phyloP scores from a whole-genome alignment of 2,888 invertebrate species.

The Craniophora ligustri region DNA sequence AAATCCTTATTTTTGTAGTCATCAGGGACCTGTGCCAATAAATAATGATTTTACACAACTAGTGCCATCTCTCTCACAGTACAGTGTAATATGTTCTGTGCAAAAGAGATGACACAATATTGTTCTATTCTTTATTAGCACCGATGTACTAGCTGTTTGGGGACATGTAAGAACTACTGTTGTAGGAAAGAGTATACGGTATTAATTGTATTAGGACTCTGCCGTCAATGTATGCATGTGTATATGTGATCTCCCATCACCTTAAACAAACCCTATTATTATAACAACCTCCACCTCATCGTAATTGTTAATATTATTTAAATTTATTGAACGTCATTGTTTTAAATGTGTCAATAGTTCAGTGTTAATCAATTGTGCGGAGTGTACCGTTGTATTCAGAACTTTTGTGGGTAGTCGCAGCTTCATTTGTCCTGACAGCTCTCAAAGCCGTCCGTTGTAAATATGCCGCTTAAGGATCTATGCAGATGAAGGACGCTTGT shows the following conservation, averaged over 20 bases:
- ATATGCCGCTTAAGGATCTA: constrained; percentile 31
- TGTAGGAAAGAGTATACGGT: constrained; percentile 56
- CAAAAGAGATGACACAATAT: too few relatives aligned
- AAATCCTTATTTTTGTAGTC: too few relatives aligned
- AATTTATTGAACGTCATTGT: constrained; percentile 37
- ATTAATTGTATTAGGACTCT: constrained; percentile 57
- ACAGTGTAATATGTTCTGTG: too few relatives aligned
- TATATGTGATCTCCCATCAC: constrained; percentile 52
- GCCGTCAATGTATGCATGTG: constrained; percentile 48
- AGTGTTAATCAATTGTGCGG: constrained; percentile 23
- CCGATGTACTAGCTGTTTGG: not conserved
- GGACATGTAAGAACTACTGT: constrained; percentile 55
- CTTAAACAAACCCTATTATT: constrained; percentile 38
- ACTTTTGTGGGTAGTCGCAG: constrained; percentile 22
- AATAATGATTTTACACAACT: too few relatives aligned
- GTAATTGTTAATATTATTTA: constrained; percentile 25
- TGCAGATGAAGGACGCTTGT: too few relatives aligned
- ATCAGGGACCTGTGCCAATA: too few relatives aligned
- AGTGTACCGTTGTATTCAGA: constrained; percentile 33
- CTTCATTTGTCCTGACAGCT: constrained; percentile 27
- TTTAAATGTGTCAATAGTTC: constrained; percentile 22
- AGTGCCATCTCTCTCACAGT: too few relatives aligned
- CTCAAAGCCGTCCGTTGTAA: constrained; percentile 33
- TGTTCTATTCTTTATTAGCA: not conserved
- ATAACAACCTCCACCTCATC: constrained; percentile 46